Conservation (phyloP, 2,113 vertebrate species). For the Mohoua ochrocephala region DNA sequence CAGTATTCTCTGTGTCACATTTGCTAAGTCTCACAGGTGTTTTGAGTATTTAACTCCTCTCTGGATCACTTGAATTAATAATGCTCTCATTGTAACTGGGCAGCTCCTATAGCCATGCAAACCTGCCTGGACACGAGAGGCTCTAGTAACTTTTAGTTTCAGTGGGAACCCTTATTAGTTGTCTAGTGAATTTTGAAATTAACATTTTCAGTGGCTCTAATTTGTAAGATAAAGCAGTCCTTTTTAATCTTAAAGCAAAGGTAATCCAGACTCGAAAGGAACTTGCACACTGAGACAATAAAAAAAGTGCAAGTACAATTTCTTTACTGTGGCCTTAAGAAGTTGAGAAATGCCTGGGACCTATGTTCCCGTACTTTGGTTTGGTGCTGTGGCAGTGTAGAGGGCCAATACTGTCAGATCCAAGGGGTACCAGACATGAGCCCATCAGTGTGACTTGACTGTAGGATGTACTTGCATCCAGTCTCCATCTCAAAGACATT, state of each 20-base stretch:
- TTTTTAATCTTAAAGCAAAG: background rate
- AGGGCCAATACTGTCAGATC: background rate
- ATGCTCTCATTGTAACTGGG: background rate
- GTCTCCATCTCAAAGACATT: background rate
- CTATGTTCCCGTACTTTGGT: background rate
- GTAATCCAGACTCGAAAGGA: background rate
- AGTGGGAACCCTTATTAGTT: background rate
- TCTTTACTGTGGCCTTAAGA: background rate
- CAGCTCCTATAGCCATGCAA: background rate
- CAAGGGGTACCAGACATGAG: background rate
- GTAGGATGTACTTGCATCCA: background rate
- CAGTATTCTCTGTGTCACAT: background rate
- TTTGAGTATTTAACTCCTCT: background rate
- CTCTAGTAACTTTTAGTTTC: background rate
- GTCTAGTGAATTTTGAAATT: background rate
- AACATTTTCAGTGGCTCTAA: background rate
- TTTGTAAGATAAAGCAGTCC: background rate
- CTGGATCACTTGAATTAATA: background rate
- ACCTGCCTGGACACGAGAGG: background rate
- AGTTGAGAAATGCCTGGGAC: background rate
- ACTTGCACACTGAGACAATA: background rate
- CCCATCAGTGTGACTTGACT: background rate
- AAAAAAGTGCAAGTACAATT: background rate
- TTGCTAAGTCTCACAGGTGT: background rate
- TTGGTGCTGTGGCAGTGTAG: background rate